phyloP scores from a whole-genome alignment of 2,797 vertebrate genomes.

The Lithobates sylvaticus region DNA sequence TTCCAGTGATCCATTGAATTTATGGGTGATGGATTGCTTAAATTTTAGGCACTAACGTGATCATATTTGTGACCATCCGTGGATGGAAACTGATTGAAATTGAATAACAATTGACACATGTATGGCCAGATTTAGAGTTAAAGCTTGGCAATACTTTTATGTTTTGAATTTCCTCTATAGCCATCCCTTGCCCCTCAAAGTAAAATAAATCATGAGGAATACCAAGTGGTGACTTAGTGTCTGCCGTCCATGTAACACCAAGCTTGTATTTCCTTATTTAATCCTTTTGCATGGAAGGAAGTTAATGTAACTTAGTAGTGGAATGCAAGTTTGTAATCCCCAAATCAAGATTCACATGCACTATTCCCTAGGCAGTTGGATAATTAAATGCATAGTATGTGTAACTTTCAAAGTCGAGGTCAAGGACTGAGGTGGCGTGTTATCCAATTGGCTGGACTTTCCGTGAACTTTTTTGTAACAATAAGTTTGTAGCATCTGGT shows the following conservation, averaged over 20 bases:
- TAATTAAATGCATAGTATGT: constrained; percentile 34
- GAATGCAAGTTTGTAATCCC: constrained; percentile 37
- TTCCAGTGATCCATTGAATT: no score
- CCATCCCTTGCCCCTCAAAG: no score
- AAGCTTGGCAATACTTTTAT: no score
- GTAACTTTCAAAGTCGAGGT: not conserved
- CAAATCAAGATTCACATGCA: constrained; percentile 17
- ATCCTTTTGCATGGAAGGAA: constrained; percentile 32
- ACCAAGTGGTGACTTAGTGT: constrained; percentile 26
- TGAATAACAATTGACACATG: no score
- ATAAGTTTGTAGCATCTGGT: constrained; percentile 54
- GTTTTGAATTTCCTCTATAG: no score
- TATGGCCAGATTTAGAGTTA: no score
- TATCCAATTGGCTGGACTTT: constrained; percentile 61
- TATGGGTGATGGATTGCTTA: no score
- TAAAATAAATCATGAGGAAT: not conserved
- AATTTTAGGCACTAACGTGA: no score
- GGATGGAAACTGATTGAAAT: no score
- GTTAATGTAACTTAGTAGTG: constrained; percentile 25
- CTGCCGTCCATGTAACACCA: constrained; percentile 33
- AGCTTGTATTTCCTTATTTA: constrained; percentile 26
- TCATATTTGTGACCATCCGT: no score
- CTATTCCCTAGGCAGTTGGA: constrained; percentile 5
- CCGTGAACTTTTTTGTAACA: constrained; percentile 57
- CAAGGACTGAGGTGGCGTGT: constrained; percentile 18